Evolutionary conservation across 1,140 invertebrate genomes (phyloP).

Genomic region (Lordiphosa collinella): DNA sequence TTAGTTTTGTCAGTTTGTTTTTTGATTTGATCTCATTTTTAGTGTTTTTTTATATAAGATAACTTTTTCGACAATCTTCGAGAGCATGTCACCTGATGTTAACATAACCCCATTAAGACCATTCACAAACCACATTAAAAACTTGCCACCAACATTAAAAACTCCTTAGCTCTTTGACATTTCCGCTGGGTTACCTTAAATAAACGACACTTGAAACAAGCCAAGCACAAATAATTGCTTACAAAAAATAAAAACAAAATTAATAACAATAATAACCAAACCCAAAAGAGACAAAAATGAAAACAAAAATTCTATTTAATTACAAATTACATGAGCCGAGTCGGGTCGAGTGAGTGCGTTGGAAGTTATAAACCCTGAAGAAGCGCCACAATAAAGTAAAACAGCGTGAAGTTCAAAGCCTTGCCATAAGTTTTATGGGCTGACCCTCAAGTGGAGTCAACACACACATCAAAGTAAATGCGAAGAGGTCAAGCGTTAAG

Average conservation of each 20-base stretch:
- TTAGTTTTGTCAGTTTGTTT: too few species aligned
- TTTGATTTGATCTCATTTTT: too few species aligned
- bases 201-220: slow-evolving; percentile 59
- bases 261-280: slow-evolving; percentile 31
- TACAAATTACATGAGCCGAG: slow-evolving; percentile 62
- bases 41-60: too few species aligned
- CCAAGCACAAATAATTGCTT: slow-evolving; percentile 53
- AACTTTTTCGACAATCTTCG: too few species aligned
- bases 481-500: slow-evolving; percentile 72
- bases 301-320: slow-evolving; percentile 61
- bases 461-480: slow-evolving; percentile 63
- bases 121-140: slow-evolving; percentile 27
- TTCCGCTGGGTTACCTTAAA: slow-evolving; percentile 37
- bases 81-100: too few species aligned
- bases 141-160: slow-evolving; percentile 37
- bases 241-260: neutral
- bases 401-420: slow-evolving; percentile 63
- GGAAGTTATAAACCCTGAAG: slow-evolving; percentile 18
- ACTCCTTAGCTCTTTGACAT: slow-evolving; percentile 45
- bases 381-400: slow-evolving; percentile 44
- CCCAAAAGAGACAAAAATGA: slow-evolving; percentile 46
- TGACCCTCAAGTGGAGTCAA: slow-evolving; percentile 64
- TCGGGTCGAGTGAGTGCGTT: neutral
- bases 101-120: too few species aligned
- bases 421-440: slow-evolving; percentile 29